Evolutionary conservation across 2,888 invertebrate species (phyloP).

Genomic region (Thereva nobilitata): DNA sequence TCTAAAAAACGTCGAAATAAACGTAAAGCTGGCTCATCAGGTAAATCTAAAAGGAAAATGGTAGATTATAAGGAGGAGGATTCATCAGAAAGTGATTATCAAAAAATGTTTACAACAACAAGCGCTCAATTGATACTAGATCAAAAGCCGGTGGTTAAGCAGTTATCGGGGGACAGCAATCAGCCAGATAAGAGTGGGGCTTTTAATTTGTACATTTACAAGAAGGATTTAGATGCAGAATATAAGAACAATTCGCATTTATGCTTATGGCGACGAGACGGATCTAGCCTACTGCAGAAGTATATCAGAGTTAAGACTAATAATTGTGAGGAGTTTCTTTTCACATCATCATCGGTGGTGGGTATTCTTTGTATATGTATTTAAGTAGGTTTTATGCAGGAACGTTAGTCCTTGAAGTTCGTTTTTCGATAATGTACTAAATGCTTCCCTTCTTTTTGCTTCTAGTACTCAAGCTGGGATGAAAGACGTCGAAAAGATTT

Average conservation of each 20-base stretch:
- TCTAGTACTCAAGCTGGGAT: slow-evolving; percentile 58
- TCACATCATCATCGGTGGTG: slow-evolving; percentile 58
- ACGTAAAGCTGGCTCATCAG: slow-evolving; percentile 15
- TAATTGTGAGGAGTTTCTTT: slow-evolving; percentile 52
- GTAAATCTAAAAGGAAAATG: slow-evolving; percentile 13
- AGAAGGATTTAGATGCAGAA: slow-evolving; percentile 53
- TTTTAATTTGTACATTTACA: slow-evolving; percentile 51
- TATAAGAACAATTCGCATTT: slow-evolving; percentile 52
- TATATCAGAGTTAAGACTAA: slow-evolving; percentile 54
- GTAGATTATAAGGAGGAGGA: slow-evolving; percentile 7
- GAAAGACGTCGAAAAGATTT: slow-evolving; percentile 55
- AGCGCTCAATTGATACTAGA: neutral
- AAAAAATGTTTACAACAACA: neutral
- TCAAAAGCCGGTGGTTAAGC: slow-evolving; percentile 13
- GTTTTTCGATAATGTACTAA: neutral
- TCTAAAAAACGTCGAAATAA: slow-evolving; percentile 21
- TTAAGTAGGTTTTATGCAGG: neutral
- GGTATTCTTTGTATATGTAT: slow-evolving; percentile 39
- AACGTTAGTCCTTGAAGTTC: too few species aligned
- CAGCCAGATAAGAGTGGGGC: slow-evolving; percentile 13
- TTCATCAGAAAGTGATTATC: slow-evolving; percentile 28
- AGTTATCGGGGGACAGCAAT: slow-evolving; percentile 17
- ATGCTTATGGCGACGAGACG: slow-evolving; percentile 57
- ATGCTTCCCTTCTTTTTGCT: slow-evolving; percentile 20
- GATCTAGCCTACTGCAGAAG: slow-evolving; percentile 55